Conservation (phyloP, 2,797 vertebrate species). For the Schizothorax lantsangensis region DNA sequence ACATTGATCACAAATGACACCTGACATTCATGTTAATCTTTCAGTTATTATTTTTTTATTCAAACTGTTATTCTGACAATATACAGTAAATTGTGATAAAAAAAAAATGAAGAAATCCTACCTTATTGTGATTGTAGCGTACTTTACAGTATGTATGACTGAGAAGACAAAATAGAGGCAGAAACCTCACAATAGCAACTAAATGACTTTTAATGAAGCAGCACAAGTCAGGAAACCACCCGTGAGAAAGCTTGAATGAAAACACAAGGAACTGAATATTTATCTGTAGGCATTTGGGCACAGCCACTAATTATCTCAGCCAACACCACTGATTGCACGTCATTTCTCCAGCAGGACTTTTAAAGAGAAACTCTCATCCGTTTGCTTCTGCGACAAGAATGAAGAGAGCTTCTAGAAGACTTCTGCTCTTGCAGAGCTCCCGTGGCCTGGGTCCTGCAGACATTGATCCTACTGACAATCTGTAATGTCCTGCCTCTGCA, state of each 20-base stretch:
- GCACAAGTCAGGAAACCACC: neutral
- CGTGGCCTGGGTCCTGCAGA: neutral
- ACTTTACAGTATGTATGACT: too few species aligned
- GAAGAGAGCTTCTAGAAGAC: slow-evolving; percentile 8
- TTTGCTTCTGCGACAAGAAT: neutral
- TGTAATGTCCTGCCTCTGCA: slow-evolving; percentile 10
- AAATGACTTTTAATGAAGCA: neutral
- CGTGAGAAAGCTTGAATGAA: neutral
- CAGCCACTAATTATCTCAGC: neutral
- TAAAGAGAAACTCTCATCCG: neutral
- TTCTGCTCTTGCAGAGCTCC: slow-evolving; percentile 3
- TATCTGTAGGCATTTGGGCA: slow-evolving; percentile 1
- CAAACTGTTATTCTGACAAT: neutral
- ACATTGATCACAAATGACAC: too few species aligned
- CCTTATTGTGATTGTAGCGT: neutral
- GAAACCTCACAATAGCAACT: neutral
- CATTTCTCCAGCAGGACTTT: neutral
- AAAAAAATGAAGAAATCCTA: neutral
- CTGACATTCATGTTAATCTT: neutral
- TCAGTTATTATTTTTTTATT: neutral
- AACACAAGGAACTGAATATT: neutral
- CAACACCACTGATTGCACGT: neutral
- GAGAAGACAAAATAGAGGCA: neutral
- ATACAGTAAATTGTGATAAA: neutral
- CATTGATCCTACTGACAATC: neutral